Conservation (phyloP, 2,113 vertebrate genomes). For the Henicopernis longicauda region DNA sequence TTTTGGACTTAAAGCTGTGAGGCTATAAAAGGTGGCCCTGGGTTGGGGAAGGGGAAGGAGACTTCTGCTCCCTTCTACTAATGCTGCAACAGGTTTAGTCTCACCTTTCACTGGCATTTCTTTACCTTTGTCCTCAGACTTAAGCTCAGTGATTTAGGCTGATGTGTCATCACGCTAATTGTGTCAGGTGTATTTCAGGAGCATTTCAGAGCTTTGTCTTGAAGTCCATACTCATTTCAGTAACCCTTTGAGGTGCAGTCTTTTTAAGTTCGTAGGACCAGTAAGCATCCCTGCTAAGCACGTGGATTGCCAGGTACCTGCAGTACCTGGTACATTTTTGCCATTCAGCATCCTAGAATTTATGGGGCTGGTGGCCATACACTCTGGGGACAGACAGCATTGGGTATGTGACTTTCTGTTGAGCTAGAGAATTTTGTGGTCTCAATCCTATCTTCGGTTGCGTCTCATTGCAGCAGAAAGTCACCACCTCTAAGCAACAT, state of each 20-base stretch:
- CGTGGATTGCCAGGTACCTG: background rate
- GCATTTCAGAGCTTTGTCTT: background rate
- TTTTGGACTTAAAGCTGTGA: background rate
- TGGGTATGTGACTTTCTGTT: background rate
- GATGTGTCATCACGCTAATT: background rate
- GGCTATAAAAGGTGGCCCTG: background rate
- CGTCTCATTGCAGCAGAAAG: background rate
- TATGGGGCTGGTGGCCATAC: background rate
- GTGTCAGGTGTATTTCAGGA: background rate
- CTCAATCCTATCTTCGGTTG: background rate
- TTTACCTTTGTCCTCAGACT: background rate
- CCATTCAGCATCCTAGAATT: background rate
- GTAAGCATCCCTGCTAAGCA: background rate
- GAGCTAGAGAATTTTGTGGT: background rate
- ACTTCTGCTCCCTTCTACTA: background rate
- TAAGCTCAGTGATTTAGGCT: background rate
- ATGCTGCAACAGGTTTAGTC: background rate
- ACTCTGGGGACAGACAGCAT: rapidly evolving
- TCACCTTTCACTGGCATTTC: background rate
- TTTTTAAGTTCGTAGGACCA: background rate
- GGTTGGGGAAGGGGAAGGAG: background rate
- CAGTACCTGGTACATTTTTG: background rate
- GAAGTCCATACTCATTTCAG: background rate
- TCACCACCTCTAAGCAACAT: background rate
- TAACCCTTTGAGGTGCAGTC: background rate